These are phyloP conservation scores for Drosophila albomicans DNA, from an alignment of 1,140 invertebrate genomes.

Conservation along the genomic window DNA sequence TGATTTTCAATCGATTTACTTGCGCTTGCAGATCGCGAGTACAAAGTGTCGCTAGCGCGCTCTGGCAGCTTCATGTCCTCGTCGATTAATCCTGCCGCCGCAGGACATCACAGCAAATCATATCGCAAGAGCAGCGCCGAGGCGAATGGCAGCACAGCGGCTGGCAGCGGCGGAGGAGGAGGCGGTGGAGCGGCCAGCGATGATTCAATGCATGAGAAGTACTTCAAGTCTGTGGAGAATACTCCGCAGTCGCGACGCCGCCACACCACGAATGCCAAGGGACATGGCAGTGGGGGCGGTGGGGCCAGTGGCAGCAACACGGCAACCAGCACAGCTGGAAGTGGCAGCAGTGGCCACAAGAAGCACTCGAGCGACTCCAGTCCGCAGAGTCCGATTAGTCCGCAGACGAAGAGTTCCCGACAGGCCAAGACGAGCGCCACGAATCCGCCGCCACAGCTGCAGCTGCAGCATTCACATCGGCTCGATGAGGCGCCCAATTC, in stretches of 20 bases:
- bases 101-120: slow-evolving; percentile 77
- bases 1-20: neutral
- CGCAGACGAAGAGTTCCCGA: slow-evolving; percentile 74
- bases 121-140: slow-evolving; percentile 84
- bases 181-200: slow-evolving; percentile 86
- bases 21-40: slow-evolving; percentile 69
- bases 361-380: slow-evolving; percentile 84
- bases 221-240: slow-evolving; percentile 89
- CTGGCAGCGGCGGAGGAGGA: slow-evolving; percentile 72
- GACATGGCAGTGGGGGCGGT: slow-evolving; percentile 35
- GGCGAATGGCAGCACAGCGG: slow-evolving; percentile 82
- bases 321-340: slow-evolving; percentile 71
- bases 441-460: slow-evolving; percentile 61
- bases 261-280: slow-evolving; percentile 77
- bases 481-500: slow-evolving; percentile 66
- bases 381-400: slow-evolving; percentile 84
- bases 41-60: slow-evolving; percentile 86
- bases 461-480: slow-evolving; percentile 61
- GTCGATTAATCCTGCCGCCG: slow-evolving; percentile 84
- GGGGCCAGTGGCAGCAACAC: slow-evolving; percentile 74
- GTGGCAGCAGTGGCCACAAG: slow-evolving; percentile 74
- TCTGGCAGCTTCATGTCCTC: slow-evolving; percentile 92
- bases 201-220: slow-evolving; percentile 93
- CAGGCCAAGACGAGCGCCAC: slow-evolving; percentile 74
- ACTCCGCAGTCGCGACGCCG: slow-evolving; percentile 87